Conservation (phyloP, 2,888 invertebrate species). For the Harmothoe impar region DNA sequence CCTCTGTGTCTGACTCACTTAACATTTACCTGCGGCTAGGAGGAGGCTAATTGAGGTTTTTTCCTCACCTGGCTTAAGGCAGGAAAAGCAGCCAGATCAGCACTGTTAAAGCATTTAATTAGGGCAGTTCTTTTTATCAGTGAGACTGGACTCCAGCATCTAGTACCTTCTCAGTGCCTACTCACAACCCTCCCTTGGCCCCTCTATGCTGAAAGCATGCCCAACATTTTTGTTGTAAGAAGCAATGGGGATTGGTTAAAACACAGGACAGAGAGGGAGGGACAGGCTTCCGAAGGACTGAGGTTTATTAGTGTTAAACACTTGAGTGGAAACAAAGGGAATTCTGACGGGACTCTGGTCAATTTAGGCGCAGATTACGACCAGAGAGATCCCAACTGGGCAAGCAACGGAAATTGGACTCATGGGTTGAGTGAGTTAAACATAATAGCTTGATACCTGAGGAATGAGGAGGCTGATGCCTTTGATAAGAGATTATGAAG, state of each 20-base stretch:
- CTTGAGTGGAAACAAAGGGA: slow-evolving; percentile 9
- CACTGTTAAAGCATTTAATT: slow-evolving; percentile 20
- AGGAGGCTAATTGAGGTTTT: not conserved
- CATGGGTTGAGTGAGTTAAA: not conserved
- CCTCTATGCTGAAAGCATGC: no score
- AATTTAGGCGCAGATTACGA: not conserved
- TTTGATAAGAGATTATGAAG: not conserved
- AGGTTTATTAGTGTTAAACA: slow-evolving; percentile 11
- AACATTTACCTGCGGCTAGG: not conserved
- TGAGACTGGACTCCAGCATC: no score
- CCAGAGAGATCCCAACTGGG: not conserved
- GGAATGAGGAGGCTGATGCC: not conserved
- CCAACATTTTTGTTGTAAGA: no score
- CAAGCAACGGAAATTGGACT: not conserved
- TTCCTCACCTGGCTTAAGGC: not conserved
- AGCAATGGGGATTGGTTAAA: no score
- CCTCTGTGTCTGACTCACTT: slow-evolving; percentile 30
- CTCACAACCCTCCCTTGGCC: no score
- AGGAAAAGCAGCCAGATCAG: slow-evolving; percentile 3
- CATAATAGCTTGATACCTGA: not conserved
- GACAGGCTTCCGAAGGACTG: slow-evolving; percentile 11
- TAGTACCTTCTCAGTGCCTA: no score
- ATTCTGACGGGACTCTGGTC: not conserved
- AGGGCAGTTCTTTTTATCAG: not conserved
- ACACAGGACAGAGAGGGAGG: not conserved